These are phyloP conservation scores for Cololabis saira DNA, from an alignment of 2,113 vertebrate species.

Conservation along the genomic window DNA sequence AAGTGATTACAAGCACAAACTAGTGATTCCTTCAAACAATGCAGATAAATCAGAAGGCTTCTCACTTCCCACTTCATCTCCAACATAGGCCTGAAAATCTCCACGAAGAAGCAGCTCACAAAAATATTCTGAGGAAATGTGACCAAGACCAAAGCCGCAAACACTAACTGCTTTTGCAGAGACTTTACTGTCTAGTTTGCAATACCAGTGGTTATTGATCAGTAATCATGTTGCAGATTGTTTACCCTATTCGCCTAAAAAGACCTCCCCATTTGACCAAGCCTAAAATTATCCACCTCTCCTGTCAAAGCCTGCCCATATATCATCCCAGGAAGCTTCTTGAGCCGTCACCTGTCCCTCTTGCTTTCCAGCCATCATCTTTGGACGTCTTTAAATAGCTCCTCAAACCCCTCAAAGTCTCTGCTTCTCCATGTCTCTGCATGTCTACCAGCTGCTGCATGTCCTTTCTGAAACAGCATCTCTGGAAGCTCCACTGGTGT, in stretches of 20 bases:
- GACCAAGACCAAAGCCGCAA: not conserved
- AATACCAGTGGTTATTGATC: constrained; percentile 56
- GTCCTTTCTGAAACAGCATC: constrained; percentile 53
- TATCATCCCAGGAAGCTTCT: constrained; percentile 78
- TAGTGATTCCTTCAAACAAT: not conserved
- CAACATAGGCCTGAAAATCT: constrained; percentile 5
- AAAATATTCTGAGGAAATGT: not conserved
- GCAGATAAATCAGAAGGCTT: not conserved
- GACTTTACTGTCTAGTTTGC: not conserved
- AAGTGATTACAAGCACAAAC: not conserved
- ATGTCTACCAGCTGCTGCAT: constrained; percentile 74
- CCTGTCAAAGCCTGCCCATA: constrained; percentile 60
- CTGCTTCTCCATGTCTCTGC: constrained; percentile 73
- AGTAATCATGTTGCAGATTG: constrained; percentile 39
- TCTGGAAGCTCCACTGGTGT: constrained; percentile 11
- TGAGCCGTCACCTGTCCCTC: constrained; percentile 81
- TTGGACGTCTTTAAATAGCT: constrained; percentile 80
- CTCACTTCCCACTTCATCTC: no score
- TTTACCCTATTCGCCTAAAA: constrained; percentile 43
- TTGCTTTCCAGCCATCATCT: constrained; percentile 74
- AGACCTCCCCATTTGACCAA: constrained; percentile 50
- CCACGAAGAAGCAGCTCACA: not conserved
- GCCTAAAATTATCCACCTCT: constrained; percentile 72
- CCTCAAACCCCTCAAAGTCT: constrained; percentile 75
- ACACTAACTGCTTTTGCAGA: not conserved